Conservation (phyloP, 2,888 invertebrate genomes). For the Lomographa bimaculata region DNA sequence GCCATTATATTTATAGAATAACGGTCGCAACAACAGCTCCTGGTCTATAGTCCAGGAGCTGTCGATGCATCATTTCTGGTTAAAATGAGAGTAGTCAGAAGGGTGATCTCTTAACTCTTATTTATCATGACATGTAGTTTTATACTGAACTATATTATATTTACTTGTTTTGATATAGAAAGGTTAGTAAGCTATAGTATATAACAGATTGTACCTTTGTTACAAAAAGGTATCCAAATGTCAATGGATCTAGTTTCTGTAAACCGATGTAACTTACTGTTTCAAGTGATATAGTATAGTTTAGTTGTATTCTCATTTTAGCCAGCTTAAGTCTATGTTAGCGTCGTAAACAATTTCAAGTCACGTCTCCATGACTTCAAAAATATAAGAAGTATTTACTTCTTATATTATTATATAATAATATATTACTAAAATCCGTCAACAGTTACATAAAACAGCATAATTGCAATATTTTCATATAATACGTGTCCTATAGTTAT, state of each 20-base stretch:
- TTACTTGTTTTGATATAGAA: slow-evolving; percentile 15
- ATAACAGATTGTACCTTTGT: slow-evolving; percentile 10
- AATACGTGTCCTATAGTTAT: slow-evolving; percentile 24
- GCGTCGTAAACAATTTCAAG: slow-evolving; percentile 51
- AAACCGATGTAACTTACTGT: too few relatives aligned
- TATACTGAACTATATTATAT: slow-evolving; percentile 32
- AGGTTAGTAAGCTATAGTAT: slow-evolving; percentile 11
- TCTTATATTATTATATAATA: too few relatives aligned
- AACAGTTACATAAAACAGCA: slow-evolving; percentile 26
- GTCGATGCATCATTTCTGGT: slow-evolving; percentile 44
- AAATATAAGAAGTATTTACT: too few relatives aligned
- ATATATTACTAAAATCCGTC: slow-evolving; percentile 21
- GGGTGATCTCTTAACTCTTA: slow-evolving; percentile 43
- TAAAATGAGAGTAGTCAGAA: slow-evolving; percentile 51
- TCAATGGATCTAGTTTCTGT: neutral
- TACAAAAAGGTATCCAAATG: too few relatives aligned
- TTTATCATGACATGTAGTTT: slow-evolving; percentile 37
- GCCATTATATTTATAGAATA: slow-evolving; percentile 40
- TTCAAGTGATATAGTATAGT: slow-evolving; percentile 37
- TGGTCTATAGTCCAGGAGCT: slow-evolving; percentile 30
- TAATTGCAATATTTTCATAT: slow-evolving; percentile 22
- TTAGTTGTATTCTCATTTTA: slow-evolving; percentile 60
- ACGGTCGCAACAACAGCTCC: slow-evolving; percentile 36
- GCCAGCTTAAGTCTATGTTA: slow-evolving; percentile 64
- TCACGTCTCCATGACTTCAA: slow-evolving; percentile 55